Evolutionary conservation across 1,140 invertebrate genomes (phyloP), one percentile per base, ranked within the genome.

Genomic region (Luehdorfia chinensis): DNA sequence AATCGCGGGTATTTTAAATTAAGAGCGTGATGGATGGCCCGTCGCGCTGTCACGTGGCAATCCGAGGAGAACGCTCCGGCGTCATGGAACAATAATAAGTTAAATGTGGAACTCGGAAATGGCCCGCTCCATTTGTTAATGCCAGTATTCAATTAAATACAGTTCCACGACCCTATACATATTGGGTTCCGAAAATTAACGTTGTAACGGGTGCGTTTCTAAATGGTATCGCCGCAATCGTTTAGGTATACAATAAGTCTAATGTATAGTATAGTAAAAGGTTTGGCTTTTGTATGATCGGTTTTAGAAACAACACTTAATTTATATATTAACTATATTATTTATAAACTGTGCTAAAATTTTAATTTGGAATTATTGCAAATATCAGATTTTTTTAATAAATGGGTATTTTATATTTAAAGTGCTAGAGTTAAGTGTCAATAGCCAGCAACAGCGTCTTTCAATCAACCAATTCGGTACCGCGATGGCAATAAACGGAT

Each of bases 71-170:
- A 59, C 67, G 65, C 60, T 46, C 58, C 57, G 62, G 47, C 75
- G 74, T 74, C 70, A 74, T 72, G 66, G 63, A 63, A 75, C 76
- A 75, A 72, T 75, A 84, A 78, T 81, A 76, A 81, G 76, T 80
- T 80, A 75, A 77, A 83, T 76, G 71, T 75, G 71, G 72, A 77
- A 80, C 71, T 83, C 76, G 71, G 74, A 76, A 78, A 79, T 59
- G 75, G 71, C 57, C 60, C 68, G 67, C 66, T 81, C 75, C 75
- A 80, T 84, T 84, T 79, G 78, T 81, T 81, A 83, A 79, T 76
- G 74, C 71, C 75, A 75, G 72, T 70, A 74, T 83, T 85, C 78
- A 79, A 81, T 83, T 84, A 81, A 80, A 78, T 84, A 71, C 71
- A 68, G 68, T 76, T 80, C 71, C 68, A 66, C 76, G 71, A 76